Base-by-base conservation (phyloP, 2,888 invertebrate genomes). In the Drosophila nigricruria region DNA sequence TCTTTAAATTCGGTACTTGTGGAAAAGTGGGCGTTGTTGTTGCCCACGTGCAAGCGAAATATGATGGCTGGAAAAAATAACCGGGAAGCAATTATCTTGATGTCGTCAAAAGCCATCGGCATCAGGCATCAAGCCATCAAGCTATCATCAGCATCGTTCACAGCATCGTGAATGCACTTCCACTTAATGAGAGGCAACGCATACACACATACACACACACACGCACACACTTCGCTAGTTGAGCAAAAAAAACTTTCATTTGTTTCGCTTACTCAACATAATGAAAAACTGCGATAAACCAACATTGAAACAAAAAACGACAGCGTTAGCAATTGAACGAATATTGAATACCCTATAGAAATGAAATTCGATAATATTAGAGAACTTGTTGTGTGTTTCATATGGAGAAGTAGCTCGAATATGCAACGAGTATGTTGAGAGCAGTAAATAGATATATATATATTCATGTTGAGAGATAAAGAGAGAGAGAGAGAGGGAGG, bases 241-340 rank as follows among this genome's bases (percentile, higher is more conserved):
- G 36, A 50, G 62, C 50, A 63, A 47, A 52, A 59, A 34, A 61
- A 81, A 87, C 88, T 87, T 84, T 86, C 84, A 86, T 84, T 79
- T 83, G 79, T 83, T 79, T 83, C 74, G 82, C 77, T 87, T 79
- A 83, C 87, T 85, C 88, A 85, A 79, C 88, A 84, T 87, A 89
- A 84, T 89, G 84, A 89, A 77, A 79, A 77, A 64, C 80, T 60
- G 66, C 59, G 53, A 66, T 32, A 49, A 50, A 38, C 47, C 34
- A 52, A 52, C 50, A 36, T 10, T 9, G 18, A 12, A 20, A 54
- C 49, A 32, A 32, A 20, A 57, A 70, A 47, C 47, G 58, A 4
- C 40, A 53, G 10, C 38, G 54, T 58, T 23, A 10, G 5, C 0
- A 6, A 0, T 2, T 23, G 10, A 20, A 12, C 16, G 30, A 56